A percentile compares a stretch with the other conserved stretches of the same genome.
Evolutionary conservation across 2,888 invertebrate species (phyloP).

Genomic region (Carcina quercana): DNA sequence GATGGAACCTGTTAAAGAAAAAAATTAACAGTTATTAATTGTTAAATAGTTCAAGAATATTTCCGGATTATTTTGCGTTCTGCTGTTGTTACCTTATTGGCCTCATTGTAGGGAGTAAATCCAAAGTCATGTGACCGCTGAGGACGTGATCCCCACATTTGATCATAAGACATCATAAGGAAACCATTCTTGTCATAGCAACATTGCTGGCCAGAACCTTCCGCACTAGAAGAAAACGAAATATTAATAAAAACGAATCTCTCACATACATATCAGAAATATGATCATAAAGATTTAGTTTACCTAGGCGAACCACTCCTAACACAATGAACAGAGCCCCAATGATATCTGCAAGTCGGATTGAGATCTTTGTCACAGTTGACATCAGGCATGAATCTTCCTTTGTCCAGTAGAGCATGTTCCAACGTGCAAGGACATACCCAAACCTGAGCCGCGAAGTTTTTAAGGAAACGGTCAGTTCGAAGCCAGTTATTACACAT

Average conservation of each 20-base stretch:
- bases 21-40: background rate
- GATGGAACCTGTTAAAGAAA: constrained; percentile 86
- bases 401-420: constrained; percentile 94
- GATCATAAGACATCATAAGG: constrained; percentile 95
- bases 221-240: constrained; percentile 73
- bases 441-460: constrained; percentile 88
- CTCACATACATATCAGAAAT: background rate
- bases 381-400: constrained; percentile 91
- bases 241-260: background rate
- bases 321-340: constrained; percentile 94
- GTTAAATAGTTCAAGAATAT: background rate
- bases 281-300: background rate
- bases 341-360: constrained; percentile 90
- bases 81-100: constrained; percentile 81
- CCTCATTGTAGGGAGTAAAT: constrained; percentile 94
- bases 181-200: constrained; percentile 95
- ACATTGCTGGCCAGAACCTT: constrained; percentile 97
- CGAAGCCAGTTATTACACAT: constrained; percentile 94
- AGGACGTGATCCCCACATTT: constrained; percentile 94
- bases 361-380: constrained; percentile 95
- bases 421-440: constrained; percentile 94
- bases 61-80: background rate
- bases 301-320: constrained; percentile 92
- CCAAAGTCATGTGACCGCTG: constrained; percentile 92
- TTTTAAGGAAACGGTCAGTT: constrained; percentile 86